A percentile compares a stretch with the other conserved stretches of the same genome.
These are phyloP conservation scores for Clarias laeviceps DNA, from an alignment of 2,797 vertebrate species.

Conservation along the genomic window DNA sequence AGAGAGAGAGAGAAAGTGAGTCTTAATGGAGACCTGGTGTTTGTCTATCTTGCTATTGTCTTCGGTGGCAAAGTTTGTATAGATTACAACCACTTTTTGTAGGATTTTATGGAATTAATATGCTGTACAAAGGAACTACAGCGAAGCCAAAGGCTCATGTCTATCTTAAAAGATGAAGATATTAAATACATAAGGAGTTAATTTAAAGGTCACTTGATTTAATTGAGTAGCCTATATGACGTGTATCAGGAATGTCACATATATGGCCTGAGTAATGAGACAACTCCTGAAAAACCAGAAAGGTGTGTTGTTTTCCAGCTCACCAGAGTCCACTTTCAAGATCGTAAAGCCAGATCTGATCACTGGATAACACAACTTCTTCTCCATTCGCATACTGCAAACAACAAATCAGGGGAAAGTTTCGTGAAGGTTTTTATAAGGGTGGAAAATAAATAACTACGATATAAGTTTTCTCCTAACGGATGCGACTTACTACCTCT, in stretches of 20 bases:
- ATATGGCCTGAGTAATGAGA: neutral
- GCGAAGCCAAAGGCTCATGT: neutral
- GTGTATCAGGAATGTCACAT: neutral
- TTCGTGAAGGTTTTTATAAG: neutral
- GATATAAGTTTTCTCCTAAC: neutral
- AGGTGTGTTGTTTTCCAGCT: constrained; percentile 53
- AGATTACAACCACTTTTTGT: neutral
- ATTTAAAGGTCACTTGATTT: neutral
- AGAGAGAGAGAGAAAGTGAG: neutral
- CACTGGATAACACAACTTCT: constrained; percentile 84
- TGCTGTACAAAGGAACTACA: neutral
- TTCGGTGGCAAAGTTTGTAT: neutral
- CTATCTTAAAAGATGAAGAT: neutral
- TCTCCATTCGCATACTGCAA: constrained; percentile 83
- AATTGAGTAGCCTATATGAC: neutral
- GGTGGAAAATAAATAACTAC: neutral
- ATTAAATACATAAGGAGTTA: neutral
- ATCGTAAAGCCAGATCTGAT: constrained; percentile 94
- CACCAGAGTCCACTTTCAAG: constrained; percentile 88
- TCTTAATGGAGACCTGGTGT: constrained; percentile 7
- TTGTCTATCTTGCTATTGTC: constrained; percentile 15
- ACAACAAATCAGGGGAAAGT: constrained; percentile 21
- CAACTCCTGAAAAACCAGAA: neutral
- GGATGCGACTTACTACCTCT: neutral
- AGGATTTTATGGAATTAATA: neutral